A percentile compares a stretch with the other conserved stretches of the same genome.
phyloP scores from a whole-genome alignment of 1,140 invertebrate species.

The Rhizoglyphus robini region DNA sequence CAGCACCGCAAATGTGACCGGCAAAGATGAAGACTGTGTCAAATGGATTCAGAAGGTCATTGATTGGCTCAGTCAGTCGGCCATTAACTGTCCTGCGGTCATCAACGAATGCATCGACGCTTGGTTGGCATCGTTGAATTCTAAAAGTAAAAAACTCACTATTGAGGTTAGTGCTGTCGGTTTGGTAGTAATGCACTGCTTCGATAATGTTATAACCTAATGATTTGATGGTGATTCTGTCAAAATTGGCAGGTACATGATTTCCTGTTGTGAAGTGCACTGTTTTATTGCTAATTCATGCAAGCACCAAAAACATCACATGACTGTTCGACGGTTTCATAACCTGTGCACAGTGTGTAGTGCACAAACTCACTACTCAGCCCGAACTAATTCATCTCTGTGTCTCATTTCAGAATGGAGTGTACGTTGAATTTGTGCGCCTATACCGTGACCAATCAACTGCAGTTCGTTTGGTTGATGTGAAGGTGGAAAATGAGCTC shows the following conservation, averaged over 20 bases:
- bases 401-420: constrained; percentile 1
- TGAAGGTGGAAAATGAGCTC: not conserved
- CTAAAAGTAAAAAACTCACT: not conserved
- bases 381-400: not conserved
- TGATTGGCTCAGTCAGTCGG: not conserved
- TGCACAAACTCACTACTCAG: too few species aligned
- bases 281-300: too few species aligned
- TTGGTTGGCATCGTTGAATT: not conserved
- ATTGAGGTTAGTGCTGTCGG: not conserved
- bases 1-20: not conserved
- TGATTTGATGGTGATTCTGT: too few species aligned
- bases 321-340: too few species aligned
- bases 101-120: not conserved
- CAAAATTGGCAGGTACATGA: too few species aligned
- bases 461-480: not conserved
- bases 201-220: too few species aligned
- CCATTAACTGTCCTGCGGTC: not conserved
- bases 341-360: too few species aligned
- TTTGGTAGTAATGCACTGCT: too few species aligned
- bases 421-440: constrained; percentile 6
- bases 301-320: too few species aligned
- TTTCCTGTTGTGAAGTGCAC: too few species aligned
- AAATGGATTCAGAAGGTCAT: constrained; percentile 1
- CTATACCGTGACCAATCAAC: not conserved
- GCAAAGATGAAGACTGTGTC: not conserved